Evolutionary conservation across 2,113 vertebrate genomes (phyloP), one percentile per base, ranked within the genome.

Genomic region (Trematomus loennbergii): DNA sequence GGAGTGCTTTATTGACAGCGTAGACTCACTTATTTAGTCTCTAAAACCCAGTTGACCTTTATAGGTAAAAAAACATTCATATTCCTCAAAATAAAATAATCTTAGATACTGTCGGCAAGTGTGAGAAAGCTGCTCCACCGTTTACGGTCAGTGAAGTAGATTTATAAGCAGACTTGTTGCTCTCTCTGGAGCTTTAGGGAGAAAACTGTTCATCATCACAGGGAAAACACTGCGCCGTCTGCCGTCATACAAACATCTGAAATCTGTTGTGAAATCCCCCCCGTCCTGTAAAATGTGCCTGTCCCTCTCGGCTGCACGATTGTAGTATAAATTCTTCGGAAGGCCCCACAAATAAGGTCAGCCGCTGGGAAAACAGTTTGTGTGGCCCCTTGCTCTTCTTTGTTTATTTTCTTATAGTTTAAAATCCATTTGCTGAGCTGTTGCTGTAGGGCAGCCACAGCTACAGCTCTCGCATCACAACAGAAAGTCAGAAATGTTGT

Each of bases 371-470:
- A 78, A 84, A 80, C 70, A 72, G 52, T 75, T 68, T 57, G 72
- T 45, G 65, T 64, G 62, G 12, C 46, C 62, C 29, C 61, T 81
- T 72, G 33, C 48, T 80, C 62, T 48, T 79, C 52, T 70, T 58
- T 72, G 63, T 79, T 83, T 79, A 63, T 73, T 75, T 63, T 67
- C 46, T 67, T 60, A 72, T 81, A 63, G 83, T 88, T 79, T 78
- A 72, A 78, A 79, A 81, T 75, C 80, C 60, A 79, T 77, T 78
- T 80, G 63, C 46, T 52, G 75, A 84, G 48, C 43, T 75, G 74
- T 50, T 72, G 74, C 50, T 66, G 58, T 20, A 8, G 50, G 70
- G 76, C 75, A 74, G 22, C 54, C 22, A 45, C 54, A 68, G 64
- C 63, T 20, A 43, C 40, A 73, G 25, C 16, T 12, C 29, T 70